Base-by-base conservation (phyloP, 2,888 invertebrate species). In the Megalurothrips usitatus region DNA sequence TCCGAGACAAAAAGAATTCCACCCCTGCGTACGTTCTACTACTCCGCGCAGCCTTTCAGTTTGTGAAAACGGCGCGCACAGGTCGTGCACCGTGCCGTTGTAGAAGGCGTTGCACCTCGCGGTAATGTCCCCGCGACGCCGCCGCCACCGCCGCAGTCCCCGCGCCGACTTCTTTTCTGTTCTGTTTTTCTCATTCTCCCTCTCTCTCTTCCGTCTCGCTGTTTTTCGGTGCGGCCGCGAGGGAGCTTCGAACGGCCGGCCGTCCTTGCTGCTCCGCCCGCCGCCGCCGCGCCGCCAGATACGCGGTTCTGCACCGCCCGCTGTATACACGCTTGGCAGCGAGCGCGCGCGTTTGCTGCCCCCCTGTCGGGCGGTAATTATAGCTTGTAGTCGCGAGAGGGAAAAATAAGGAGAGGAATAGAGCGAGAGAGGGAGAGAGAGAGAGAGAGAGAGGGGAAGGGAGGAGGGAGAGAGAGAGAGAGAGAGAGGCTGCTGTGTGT, bases 361-460 rank as follows among this genome's bases (percentile, higher is more conserved):
- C 68, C 68, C 68, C 68, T 23, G 68, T 8, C 68, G 68, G 68
- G 23, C 26, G 68, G 68, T 75, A 75, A 75, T 75, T 75, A 75
- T 75, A 75, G 68, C 68, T 75, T 75, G 68, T 75, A 75, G 23
- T 19, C 17, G 78, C 19, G 43, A 43, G 19, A 43, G 78, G n/a
- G 43, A 43, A n/a, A n/a, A 23, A 11, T 14, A 43, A 23, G n/a
- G 78, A 78, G 43, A 43, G 78, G 19, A n/a, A n/a, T 12, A 43
- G 12, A 78, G 78, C 2, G 43, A 17, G 43, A 9, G 8, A 78
- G 78, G 17, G 43, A n/a, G 14, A 78, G 58, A n/a, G 58, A 58
- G 58, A 78, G 78, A 23, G 78, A 78, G 78, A 43, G 49, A 34
- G 48, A 19, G 23, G 19, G 78, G n/a, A 17, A 43, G 19, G 14